Evolutionary conservation across 2,888 invertebrate species (phyloP).

Genomic region (Oeneis ivallda): DNA sequence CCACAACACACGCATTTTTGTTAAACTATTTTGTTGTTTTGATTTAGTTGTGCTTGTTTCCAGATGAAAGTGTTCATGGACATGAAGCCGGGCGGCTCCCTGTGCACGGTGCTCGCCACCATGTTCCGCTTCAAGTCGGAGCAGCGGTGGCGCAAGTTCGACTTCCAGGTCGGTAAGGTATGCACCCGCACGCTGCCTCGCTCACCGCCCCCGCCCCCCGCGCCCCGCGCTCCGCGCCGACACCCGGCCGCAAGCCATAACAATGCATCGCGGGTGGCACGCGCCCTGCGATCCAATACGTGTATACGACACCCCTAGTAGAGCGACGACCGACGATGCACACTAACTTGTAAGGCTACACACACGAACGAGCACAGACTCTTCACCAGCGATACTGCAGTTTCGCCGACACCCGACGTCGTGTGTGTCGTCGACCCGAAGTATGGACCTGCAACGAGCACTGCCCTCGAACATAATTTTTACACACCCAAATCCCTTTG

Average conservation of each 20-base stretch:
- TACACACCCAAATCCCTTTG: no score
- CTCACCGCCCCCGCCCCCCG: slow-evolving; percentile 51
- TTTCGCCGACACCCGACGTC: no score
- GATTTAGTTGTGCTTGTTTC: slow-evolving; percentile 14
- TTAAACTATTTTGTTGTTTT: no score
- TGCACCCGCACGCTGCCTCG: slow-evolving; percentile 73
- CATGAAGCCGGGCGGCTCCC: slow-evolving; percentile 95
- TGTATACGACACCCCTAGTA: neutral
- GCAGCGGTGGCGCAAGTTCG: slow-evolving; percentile 97
- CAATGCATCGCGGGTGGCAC: slow-evolving; percentile 51
- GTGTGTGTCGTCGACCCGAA: no score
- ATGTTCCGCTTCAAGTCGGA: slow-evolving; percentile 98
- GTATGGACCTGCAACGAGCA: no score
- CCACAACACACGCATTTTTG: no score
- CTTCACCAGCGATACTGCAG: no score
- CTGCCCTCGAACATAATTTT: no score
- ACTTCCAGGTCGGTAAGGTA: slow-evolving; percentile 93
- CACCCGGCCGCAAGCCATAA: slow-evolving; percentile 54
- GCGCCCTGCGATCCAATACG: slow-evolving; percentile 40
- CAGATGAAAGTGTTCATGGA: slow-evolving; percentile 98
- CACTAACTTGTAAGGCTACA: no score
- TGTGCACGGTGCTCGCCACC: slow-evolving; percentile 95
- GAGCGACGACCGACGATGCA: neutral
- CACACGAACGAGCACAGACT: no score
- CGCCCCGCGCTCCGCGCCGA: slow-evolving; percentile 46